Evolutionary conservation across 2,888 invertebrate species (phyloP), one percentile per base, ranked within the genome.

Genomic region (Megastigmus dorsalis): DNA sequence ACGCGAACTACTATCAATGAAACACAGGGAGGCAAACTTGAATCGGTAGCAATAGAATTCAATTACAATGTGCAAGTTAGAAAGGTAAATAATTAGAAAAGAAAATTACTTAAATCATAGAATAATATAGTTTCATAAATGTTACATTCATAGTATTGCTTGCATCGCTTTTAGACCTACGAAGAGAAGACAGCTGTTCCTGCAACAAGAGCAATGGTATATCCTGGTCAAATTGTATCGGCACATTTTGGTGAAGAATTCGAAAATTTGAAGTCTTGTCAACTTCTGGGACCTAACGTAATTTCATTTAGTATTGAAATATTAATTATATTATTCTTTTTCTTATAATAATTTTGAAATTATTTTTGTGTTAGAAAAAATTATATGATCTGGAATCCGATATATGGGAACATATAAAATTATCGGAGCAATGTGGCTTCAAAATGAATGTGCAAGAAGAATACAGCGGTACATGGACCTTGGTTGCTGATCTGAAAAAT

Each of bases 401-500:
- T 6, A 36, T 15, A 28, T n/a, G 48, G 18, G 26, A 13, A 9
- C 10, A 63, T 20, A 45, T 69, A 3, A 18, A 30, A 48, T 50
- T 59, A 33, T 15, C n/a, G 2, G 63, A 38, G 6, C 10, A 59
- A 18, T 77, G 77, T 23, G 74, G 77, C 26, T 62, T 74, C 13
- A 74, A 60, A 54, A 71, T 77, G 41, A 38, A 3, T 0, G 52
- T 59, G 1, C 63, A 50, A 28, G n/a, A 50, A 5, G 45, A 63
- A 5, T 54, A 43, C 36, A 3, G 0, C 41, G 77, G 77, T n/a
- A 26, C n/a, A 6, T 77, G 77, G 77, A 71, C 54, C 26, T 68
- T 77, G 20, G 38, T 77, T 13, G 77, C 77, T 15, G 74, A 71
- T 15, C 28, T 71, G n/a, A 52, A 70, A 0, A 72, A 77, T 13